Percentiles rank a stretch among this genome's conserved stretches.
Conservation (phyloP, 2,888 invertebrate genomes). For the Branchellion lobata region DNA sequence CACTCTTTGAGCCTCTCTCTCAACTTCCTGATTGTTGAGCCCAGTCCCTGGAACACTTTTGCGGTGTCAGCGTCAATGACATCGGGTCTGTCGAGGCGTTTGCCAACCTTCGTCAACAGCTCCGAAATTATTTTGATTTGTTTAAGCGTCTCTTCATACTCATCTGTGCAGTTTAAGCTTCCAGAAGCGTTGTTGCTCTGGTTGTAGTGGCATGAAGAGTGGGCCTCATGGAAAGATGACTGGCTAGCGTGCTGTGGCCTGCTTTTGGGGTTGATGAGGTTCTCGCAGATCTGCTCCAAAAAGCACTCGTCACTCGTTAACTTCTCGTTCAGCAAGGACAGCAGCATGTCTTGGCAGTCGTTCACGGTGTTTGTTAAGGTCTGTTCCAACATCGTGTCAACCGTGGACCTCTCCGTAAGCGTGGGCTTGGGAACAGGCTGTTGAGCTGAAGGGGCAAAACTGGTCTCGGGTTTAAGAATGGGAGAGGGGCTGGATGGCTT, state of each 20-base stretch:
- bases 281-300: neutral
- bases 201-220: neutral
- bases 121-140: neutral
- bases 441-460: too few relatives aligned
- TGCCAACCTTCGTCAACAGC: neutral
- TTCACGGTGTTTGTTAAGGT: neutral
- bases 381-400: neutral
- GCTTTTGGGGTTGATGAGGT: neutral
- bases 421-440: too few relatives aligned
- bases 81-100: neutral
- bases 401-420: too few relatives aligned
- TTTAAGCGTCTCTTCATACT: too few relatives aligned
- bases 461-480: too few relatives aligned
- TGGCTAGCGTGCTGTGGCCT: neutral
- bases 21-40: too few relatives aligned
- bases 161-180: neutral
- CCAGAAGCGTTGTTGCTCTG: constrained; percentile 1
- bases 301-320: neutral
- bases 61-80: too few relatives aligned
- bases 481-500: too few relatives aligned
- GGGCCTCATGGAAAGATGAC: neutral
- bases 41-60: too few relatives aligned
- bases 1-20: too few relatives aligned
- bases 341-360: constrained; percentile 1
- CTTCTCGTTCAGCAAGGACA: neutral